Percentiles rank a stretch among this genome's conserved stretches.
Conservation (phyloP, 1,140 invertebrate genomes). For the Adoxophyes honmai region DNA sequence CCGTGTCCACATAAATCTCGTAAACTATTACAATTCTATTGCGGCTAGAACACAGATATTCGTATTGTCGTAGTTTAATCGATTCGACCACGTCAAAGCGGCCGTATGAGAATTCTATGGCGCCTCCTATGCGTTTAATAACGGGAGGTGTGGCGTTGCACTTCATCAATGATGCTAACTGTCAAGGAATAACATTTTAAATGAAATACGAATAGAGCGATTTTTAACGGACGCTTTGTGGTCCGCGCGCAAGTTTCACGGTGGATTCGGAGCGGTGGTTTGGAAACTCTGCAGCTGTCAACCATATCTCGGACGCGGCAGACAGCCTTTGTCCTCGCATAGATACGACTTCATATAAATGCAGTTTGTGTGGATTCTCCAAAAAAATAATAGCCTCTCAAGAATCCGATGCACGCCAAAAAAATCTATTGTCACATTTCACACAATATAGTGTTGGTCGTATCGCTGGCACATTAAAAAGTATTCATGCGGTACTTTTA, state of each 20-base stretch:
- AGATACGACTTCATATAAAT: slow-evolving; percentile 74
- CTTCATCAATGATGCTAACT: slow-evolving; percentile 37
- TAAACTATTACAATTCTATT: slow-evolving; percentile 52
- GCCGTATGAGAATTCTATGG: slow-evolving; percentile 32
- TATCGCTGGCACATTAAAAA: slow-evolving; percentile 74
- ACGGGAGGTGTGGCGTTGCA: slow-evolving; percentile 54
- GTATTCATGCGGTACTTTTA: slow-evolving; percentile 71
- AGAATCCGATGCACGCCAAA: slow-evolving; percentile 59
- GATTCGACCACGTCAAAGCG: slow-evolving; percentile 32
- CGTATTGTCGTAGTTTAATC: slow-evolving; percentile 42
- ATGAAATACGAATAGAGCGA: slow-evolving; percentile 57
- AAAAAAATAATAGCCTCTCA: slow-evolving; percentile 60
- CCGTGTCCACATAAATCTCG: slow-evolving; percentile 48
- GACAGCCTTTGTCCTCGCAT: slow-evolving; percentile 51
- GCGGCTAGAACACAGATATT: slow-evolving; percentile 35
- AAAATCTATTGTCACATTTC: slow-evolving; percentile 58
- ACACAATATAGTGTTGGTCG: slow-evolving; percentile 64
- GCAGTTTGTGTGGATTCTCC: slow-evolving; percentile 69
- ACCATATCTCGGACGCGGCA: slow-evolving; percentile 54
- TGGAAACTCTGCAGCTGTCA: slow-evolving; percentile 65
- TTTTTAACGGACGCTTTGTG: slow-evolving; percentile 61
- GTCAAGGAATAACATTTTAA: slow-evolving; percentile 37
- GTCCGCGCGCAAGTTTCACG: slow-evolving; percentile 59
- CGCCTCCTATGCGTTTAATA: slow-evolving; percentile 29
- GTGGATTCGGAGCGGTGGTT: slow-evolving; percentile 47